phyloP scores from a whole-genome alignment of 2,113 vertebrate genomes.

The Pterophyllum scalare region DNA sequence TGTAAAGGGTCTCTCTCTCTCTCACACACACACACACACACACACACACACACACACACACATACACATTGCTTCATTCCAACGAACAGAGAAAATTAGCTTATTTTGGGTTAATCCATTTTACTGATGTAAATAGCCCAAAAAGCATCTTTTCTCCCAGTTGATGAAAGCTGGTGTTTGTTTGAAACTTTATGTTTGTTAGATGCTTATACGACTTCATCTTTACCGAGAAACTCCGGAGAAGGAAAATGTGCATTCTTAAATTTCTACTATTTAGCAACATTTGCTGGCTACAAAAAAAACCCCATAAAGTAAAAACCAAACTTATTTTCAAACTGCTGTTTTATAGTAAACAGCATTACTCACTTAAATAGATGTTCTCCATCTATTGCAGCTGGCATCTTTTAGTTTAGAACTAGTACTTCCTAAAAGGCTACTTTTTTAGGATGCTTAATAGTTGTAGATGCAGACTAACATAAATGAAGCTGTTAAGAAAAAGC shows the following conservation, averaged over 20 bases:
- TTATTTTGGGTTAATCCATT: neutral
- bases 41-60: too few species aligned
- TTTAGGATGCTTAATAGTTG: neutral
- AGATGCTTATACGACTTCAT: neutral
- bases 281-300: neutral
- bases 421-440: neutral
- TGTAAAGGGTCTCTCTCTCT: neutral
- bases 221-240: neutral
- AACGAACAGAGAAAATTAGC: neutral
- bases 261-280: neutral
- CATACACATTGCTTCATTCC: neutral
- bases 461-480: neutral
- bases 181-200: neutral
- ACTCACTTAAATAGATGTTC: neutral
- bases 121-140: neutral
- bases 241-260: neutral
- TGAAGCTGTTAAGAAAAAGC: neutral
- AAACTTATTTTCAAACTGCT: conserved; percentile 5
- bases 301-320: neutral
- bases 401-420: neutral
- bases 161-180: neutral
- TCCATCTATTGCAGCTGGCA: neutral
- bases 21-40: too few species aligned
- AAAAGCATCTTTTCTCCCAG: neutral
- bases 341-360: neutral